Percentiles rank a stretch among this genome's conserved stretches.
These are phyloP conservation scores for Temnothorax unifasciatus DNA, from an alignment of 2,888 invertebrate species.

Conservation along the genomic window DNA sequence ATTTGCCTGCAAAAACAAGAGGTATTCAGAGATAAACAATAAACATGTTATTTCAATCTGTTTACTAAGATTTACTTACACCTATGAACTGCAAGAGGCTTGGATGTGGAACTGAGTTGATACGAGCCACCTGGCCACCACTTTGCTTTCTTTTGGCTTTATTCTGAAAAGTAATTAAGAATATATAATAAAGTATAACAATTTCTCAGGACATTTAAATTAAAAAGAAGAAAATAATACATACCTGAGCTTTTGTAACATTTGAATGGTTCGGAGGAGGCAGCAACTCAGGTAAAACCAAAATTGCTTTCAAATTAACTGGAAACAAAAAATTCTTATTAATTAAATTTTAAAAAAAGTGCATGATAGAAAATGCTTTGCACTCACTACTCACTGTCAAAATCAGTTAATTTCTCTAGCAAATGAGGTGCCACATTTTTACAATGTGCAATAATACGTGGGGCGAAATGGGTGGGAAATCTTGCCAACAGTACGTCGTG, in stretches of 20 bases:
- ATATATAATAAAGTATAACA: conserved; percentile 1
- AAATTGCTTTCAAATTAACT: conserved; percentile 14
- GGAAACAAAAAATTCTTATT: neutral
- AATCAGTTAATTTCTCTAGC: neutral
- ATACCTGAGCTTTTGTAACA: neutral
- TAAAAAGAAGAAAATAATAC: neutral
- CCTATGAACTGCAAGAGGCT: neutral
- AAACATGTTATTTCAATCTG: conserved; percentile 12
- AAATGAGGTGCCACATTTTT: conserved; percentile 11
- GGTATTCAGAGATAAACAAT: neutral
- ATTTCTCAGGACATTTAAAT: neutral
- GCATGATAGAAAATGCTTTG: neutral
- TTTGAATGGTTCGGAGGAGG: conserved; percentile 11
- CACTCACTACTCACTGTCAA: conserved; percentile 14
- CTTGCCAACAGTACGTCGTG: neutral
- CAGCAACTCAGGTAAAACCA: neutral
- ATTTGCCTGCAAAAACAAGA: neutral
- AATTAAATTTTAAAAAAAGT: neutral
- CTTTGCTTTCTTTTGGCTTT: neutral
- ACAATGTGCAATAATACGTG: neutral
- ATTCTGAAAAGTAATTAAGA: neutral
- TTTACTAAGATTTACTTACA: neutral
- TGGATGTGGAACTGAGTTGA: conserved; percentile 5
- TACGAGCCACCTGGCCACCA: neutral
- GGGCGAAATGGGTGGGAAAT: neutral